Percentiles rank a stretch among this genome's conserved stretches.
Evolutionary conservation across 2,888 invertebrate genomes (phyloP).

Genomic region (Cosmia trapezina): DNA sequence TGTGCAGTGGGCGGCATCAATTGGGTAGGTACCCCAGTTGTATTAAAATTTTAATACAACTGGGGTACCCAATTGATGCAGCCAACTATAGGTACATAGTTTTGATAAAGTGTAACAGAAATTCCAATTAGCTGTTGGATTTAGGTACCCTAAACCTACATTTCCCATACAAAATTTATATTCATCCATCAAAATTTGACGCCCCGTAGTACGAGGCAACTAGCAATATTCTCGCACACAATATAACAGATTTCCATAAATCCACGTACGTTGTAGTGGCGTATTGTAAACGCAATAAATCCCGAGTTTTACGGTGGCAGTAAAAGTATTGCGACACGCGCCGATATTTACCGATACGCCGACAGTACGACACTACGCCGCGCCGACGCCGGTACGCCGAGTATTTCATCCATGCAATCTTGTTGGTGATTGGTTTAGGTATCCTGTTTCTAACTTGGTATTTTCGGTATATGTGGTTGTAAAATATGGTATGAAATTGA

Average conservation of each 20-base stretch:
- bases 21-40: too few species aligned
- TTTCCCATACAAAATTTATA: slow-evolving; percentile 7
- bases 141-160: too few species aligned
- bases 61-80: too few species aligned
- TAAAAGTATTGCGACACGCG: slow-evolving; percentile 66
- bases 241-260: slow-evolving; percentile 50
- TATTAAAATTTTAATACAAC: too few species aligned
- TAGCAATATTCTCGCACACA: slow-evolving; percentile 34
- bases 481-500: slow-evolving; percentile 11
- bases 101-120: too few species aligned
- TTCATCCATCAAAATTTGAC: slow-evolving; percentile 22
- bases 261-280: slow-evolving; percentile 43
- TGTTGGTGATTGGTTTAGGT: slow-evolving; percentile 41
- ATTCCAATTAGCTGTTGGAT: not conserved
- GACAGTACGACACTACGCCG: slow-evolving; percentile 23
- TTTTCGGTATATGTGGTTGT: slow-evolving; percentile 10
- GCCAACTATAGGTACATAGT: too few species aligned
- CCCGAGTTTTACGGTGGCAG: slow-evolving; percentile 60
- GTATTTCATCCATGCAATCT: slow-evolving; percentile 54
- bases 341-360: slow-evolving; percentile 55
- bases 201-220: slow-evolving; percentile 4
- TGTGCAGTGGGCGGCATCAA: too few species aligned
- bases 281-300: slow-evolving; percentile 66
- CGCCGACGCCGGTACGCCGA: slow-evolving; percentile 20
- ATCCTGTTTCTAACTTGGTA: slow-evolving; percentile 8